Percentiles rank a stretch among this genome's conserved stretches.
These are phyloP conservation scores for Hybognathus amarus DNA, from an alignment of 2,797 vertebrate species.

Conservation along the genomic window DNA sequence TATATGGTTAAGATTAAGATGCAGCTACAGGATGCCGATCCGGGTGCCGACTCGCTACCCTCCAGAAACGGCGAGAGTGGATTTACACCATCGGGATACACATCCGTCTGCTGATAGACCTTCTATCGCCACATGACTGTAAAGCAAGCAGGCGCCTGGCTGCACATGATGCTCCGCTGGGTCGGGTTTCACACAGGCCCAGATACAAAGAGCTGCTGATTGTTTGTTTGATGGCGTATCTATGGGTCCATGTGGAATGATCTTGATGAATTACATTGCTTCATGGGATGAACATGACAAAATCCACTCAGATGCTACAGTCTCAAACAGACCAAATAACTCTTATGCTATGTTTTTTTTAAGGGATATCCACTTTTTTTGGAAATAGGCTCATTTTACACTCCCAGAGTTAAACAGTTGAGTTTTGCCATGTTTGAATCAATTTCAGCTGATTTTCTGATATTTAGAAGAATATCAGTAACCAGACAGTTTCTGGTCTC, in stretches of 20 bases:
- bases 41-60: neutral
- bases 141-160: conserved; percentile 54
- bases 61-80: conserved; percentile 25
- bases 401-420: too few species aligned
- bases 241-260: conserved; percentile 37
- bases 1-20: conserved; percentile 30
- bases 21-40: conserved; percentile 17
- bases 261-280: conserved; percentile 48
- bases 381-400: too few species aligned
- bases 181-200: conserved; percentile 50
- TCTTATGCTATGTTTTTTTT: neutral
- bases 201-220: conserved; percentile 53
- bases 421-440: too few species aligned
- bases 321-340: conserved; percentile 33
- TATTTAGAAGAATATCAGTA: too few species aligned
- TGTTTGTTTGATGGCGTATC: conserved; percentile 56
- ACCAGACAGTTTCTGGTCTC: too few species aligned
- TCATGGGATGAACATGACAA: conserved; percentile 21
- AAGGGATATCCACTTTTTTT: too few species aligned
- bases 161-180: conserved; percentile 45
- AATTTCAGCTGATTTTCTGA: too few species aligned
- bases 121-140: conserved; percentile 47
- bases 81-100: conserved; percentile 17
- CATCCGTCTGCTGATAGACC: conserved; percentile 48
- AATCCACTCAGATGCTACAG: conserved; percentile 21